Percentiles rank a stretch among this genome's conserved stretches.
Conservation (phyloP, 2,888 invertebrate genomes). For the Brenthis daphne region DNA sequence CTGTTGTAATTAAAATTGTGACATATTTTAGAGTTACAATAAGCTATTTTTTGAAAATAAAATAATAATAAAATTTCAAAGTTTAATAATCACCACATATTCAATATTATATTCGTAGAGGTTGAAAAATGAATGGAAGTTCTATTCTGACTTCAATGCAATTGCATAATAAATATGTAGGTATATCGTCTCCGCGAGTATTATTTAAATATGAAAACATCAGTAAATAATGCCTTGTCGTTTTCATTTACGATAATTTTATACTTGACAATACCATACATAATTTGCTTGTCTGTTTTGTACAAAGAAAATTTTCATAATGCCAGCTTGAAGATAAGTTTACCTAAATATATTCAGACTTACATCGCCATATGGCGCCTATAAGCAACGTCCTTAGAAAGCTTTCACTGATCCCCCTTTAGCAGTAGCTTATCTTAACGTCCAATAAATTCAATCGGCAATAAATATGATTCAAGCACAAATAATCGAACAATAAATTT, state of each 20-base stretch:
- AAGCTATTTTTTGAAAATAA: background rate
- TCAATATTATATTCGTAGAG: too few species aligned
- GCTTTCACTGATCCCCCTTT: constrained; percentile 33
- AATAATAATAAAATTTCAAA: too few species aligned
- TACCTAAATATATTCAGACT: constrained; percentile 26
- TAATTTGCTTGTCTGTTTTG: background rate
- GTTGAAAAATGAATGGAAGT: background rate
- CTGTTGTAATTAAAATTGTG: too few species aligned
- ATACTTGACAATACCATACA: background rate
- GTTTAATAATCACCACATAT: too few species aligned
- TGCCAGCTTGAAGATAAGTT: constrained; percentile 13
- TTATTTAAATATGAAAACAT: constrained; percentile 6
- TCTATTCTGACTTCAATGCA: constrained; percentile 7
- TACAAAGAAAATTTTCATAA: constrained; percentile 10
- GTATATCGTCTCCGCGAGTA: constrained; percentile 7
- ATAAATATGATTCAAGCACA: constrained; percentile 40
- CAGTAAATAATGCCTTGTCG: constrained; percentile 17
- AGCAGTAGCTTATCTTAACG: constrained; percentile 42
- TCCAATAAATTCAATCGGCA: constrained; percentile 42
- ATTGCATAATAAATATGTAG: constrained; percentile 22
- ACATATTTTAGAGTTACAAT: background rate
- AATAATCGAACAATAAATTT: constrained; percentile 33
- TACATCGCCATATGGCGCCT: constrained; percentile 34
- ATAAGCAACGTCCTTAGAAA: constrained; percentile 25
- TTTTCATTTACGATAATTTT: constrained; percentile 16